A percentile compares a stretch with the other conserved stretches of the same genome.
phyloP scores from a whole-genome alignment of 2,113 vertebrate genomes.

The Triplophysa rosa region DNA sequence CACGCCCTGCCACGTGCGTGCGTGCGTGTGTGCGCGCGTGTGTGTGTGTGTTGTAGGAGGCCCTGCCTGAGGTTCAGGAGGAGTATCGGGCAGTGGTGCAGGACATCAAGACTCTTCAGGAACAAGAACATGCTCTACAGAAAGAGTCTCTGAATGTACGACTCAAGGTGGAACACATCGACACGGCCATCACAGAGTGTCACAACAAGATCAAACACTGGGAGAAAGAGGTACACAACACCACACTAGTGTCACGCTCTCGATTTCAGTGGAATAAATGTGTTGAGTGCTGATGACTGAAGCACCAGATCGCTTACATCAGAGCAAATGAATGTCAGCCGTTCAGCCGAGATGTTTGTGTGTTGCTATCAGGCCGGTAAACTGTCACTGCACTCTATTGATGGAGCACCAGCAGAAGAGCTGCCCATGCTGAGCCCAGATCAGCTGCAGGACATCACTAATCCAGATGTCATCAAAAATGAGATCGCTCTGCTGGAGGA shows the following conservation, averaged over 20 bases:
- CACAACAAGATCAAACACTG: conserved; percentile 90
- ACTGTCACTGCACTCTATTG: conserved; percentile 81
- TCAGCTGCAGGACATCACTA: conserved; percentile 78
- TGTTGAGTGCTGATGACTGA: too few relatives aligned
- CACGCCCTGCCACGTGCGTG: not conserved
- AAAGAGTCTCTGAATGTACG: conserved; percentile 87
- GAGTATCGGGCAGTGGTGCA: conserved; percentile 76
- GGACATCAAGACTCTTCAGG: conserved; percentile 81
- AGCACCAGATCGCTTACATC: too few relatives aligned
- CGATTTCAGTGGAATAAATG: too few relatives aligned
- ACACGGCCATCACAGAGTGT: conserved; percentile 80
- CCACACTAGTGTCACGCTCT: too few relatives aligned
- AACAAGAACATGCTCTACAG: conserved; percentile 84
- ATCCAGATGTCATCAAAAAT: conserved; percentile 80
- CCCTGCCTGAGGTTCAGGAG: conserved; percentile 81
- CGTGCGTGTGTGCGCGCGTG: not conserved
- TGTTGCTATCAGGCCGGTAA: conserved; percentile 77
- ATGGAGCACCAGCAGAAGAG: conserved; percentile 75
- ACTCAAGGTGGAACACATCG: conserved; percentile 87
- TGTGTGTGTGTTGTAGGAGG: conserved; percentile 67
- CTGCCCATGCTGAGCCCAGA: conserved; percentile 73
- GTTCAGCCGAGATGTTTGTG: not conserved
- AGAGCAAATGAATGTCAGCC: too few relatives aligned
- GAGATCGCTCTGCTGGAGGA: conserved; percentile 88
- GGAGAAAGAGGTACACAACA: conserved; percentile 85